phyloP scores from a whole-genome alignment of 2,888 invertebrate species.

The Macrophya alboannulata region DNA sequence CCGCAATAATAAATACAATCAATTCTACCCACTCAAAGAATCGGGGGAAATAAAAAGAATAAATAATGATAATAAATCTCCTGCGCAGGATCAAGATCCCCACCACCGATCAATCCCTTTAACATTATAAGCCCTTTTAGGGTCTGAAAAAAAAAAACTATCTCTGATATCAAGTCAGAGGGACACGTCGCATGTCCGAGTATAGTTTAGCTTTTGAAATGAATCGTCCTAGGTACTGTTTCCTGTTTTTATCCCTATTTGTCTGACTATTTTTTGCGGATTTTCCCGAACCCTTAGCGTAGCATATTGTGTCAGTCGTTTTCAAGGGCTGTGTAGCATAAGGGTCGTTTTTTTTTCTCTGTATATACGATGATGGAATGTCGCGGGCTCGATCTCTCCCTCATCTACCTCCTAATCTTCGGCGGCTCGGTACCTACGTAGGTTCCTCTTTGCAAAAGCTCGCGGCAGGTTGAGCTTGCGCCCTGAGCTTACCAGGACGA shows the following conservation, averaged over 20 bases:
- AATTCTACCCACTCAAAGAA: neutral
- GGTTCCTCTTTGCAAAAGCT: slow-evolving; percentile 17
- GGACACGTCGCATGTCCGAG: no score
- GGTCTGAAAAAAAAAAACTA: neutral
- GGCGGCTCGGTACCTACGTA: slow-evolving; percentile 16
- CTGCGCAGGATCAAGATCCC: neutral
- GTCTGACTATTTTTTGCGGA: neutral
- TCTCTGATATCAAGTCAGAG: no score
- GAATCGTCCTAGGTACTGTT: neutral
- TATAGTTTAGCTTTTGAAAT: no score
- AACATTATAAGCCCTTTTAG: neutral
- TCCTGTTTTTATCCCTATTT: neutral
- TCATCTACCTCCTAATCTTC: slow-evolving; percentile 21
- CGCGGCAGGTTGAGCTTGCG: slow-evolving; percentile 61
- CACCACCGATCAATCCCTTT: neutral
- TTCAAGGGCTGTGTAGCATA: neutral
- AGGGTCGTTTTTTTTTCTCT: neutral
- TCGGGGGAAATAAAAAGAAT: no score
- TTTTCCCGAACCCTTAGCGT: neutral
- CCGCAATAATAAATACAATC: neutral
- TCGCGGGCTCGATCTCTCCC: slow-evolving; percentile 13
- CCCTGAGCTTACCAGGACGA: slow-evolving; percentile 55
- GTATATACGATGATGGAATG: slow-evolving; percentile 5
- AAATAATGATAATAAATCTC: neutral
- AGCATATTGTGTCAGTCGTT: neutral